A percentile compares a stretch with the other conserved stretches of the same genome.
phyloP scores from a whole-genome alignment of 1,140 invertebrate genomes.

The Tenebrio molitor region DNA sequence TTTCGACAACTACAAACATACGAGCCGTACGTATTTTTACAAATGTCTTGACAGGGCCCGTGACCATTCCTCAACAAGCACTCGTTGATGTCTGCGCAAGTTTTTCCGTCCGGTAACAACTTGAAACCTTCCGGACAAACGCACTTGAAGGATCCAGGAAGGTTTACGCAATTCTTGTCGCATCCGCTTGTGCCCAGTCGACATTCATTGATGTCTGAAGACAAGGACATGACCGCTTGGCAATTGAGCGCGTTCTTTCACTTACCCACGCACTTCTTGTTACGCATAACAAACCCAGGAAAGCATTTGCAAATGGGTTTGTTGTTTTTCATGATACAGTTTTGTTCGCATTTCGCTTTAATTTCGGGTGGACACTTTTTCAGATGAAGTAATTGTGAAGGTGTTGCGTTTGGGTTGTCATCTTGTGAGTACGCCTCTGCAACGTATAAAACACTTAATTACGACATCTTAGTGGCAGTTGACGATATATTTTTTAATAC shows the following conservation, averaged over 20 bases:
- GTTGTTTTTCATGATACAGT: constrained; percentile 1
- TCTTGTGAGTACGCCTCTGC: constrained; percentile 5
- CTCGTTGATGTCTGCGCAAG: constrained; percentile 83
- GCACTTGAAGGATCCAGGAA: constrained; percentile 78
- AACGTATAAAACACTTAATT: constrained; percentile 6
- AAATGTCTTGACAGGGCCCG: constrained; percentile 78
- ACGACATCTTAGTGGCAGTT: background rate
- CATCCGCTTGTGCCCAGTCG: constrained; percentile 75
- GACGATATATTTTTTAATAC: background rate
- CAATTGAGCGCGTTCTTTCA: background rate
- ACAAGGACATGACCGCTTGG: background rate
- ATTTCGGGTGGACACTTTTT: constrained; percentile 28
- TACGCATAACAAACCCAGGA: constrained; percentile 6
- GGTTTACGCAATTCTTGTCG: constrained; percentile 73
- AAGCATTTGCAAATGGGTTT: constrained; percentile 27
- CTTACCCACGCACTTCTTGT: constrained; percentile 33
- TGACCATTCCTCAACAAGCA: constrained; percentile 79
- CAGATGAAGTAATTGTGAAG: constrained; percentile 3
- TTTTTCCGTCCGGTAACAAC: constrained; percentile 70
- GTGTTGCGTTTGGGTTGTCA: background rate
- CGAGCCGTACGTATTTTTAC: constrained; percentile 70
- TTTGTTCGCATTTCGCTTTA: constrained; percentile 15
- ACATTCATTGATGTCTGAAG: constrained; percentile 84
- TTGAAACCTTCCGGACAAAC: constrained; percentile 81
- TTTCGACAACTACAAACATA: constrained; percentile 65